Evolutionary conservation across 1,140 invertebrate genomes (phyloP), one percentile per base, ranked within the genome.

Genomic region (Popillia japonica): DNA sequence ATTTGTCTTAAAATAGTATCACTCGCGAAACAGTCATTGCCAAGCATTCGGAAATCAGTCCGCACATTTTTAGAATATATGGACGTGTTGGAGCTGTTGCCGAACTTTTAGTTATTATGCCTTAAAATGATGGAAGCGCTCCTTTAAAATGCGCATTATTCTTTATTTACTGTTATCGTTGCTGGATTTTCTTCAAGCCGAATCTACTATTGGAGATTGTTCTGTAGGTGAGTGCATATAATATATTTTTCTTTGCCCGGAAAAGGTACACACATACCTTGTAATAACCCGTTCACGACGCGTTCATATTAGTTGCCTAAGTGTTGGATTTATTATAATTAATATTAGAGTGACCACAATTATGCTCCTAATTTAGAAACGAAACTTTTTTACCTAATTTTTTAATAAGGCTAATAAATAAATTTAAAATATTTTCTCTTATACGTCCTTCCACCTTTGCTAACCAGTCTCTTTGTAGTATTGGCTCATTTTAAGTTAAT

Each of bases 1-100:
- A 68, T 68, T 68, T 68, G 61, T 68, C 61, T 68, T 68, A 68
- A 68, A 68, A 68, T 68, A 68, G 61, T 68, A 23, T 68, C 61
- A 27, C 22, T 27, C 61, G 22, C 22, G 61, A 68, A 68, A 68
- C 9, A 68, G 61, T 68, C 61, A 68, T 22, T 68, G 61, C 17
- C 61, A 68, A 68, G 22, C 61, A 68, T 68, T 68, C 22, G 20
- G 14, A 68, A 68, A 27, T 68, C 27, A 34, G 61, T 68, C 11
- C 61, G 61, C 22, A 34, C 22, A 27, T 22, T 68, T 68, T 34
- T 68, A 68, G 61, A 68, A 17, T 68, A 27, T 10, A 22, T 27
- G 22, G 10, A 68, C 61, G 22, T 3, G 22, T 27, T 68, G 22
- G 22, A 68, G 20, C 27, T 68, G 61, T 34, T 27, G 20, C 61